Base-by-base conservation (phyloP, 1,140 invertebrate genomes). In the Chironomus tepperi region DNA sequence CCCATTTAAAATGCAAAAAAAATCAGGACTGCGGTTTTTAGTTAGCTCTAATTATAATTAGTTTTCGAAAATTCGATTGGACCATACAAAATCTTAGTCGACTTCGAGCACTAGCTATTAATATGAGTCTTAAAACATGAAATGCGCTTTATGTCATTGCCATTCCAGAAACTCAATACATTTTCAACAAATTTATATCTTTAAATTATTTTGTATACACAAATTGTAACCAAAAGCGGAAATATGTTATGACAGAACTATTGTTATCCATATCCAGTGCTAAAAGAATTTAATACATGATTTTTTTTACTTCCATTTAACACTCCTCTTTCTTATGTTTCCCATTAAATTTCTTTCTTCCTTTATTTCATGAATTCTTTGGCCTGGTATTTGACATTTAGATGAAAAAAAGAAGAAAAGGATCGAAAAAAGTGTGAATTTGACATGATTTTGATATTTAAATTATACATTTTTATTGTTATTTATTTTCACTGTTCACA, bases 371-470 rank as follows among this genome's bases (percentile, higher is more conserved):
- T 57, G 47, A 57, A 57, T 57, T 57, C 47, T 57, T 57, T 57
- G 47, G 10, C 47, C 47, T n/a, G 47, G 47, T 57, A 57, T 57
- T 57, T 57, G 47, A 57, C 47, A 57, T 57, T 57, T 34, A 34
- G 24, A 34, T 34, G 24, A 34, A 34, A 34, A 34, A 34, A 5
- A 34, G 5, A 34, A 34, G 5, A 34, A 34, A 34, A 57, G 47
- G 15, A 12, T 70, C 65, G 15, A 18, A 70, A 18, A 70, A 18
- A 70, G 65, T 70, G 65, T 70, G 65, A 70, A 70, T 70, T 70
- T 70, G 65, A 70, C 65, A 70, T 70, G 65, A 70, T 70, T 70
- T 70, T 70, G 65, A 70, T 70, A 70, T 70, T 70, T 70, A 70
- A 70, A 70, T 70, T 70, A 70, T 21, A 70, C 64, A 67, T 67